These are phyloP conservation scores for Hirtodrosophila alboralis DNA, from an alignment of 2,888 invertebrate species.

Conservation along the genomic window DNA sequence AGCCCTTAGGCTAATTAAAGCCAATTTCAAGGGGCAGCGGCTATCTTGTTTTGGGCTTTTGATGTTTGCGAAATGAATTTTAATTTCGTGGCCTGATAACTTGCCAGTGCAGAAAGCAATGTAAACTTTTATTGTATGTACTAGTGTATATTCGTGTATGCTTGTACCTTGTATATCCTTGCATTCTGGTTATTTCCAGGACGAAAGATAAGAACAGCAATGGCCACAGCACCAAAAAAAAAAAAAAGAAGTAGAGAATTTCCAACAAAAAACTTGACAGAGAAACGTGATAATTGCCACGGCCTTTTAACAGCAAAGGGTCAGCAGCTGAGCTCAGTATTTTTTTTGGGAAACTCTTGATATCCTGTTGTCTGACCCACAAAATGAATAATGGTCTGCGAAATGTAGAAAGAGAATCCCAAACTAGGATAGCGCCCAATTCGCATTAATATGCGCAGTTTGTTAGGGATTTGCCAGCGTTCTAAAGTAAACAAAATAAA, in stretches of 20 bases:
- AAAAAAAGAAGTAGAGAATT: conserved; percentile 6
- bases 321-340: conserved; percentile 51
- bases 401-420: conserved; percentile 18
- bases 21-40: conserved; percentile 5
- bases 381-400: conserved; percentile 61
- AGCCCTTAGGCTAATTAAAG: conserved; percentile 35
- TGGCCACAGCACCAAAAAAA: conserved; percentile 11
- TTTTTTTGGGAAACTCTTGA: conserved; percentile 12
- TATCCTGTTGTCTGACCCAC: conserved; percentile 32
- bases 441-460: conserved; percentile 77
- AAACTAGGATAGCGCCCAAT: conserved; percentile 23
- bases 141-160: conserved; percentile 6
- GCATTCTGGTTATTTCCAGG: neutral
- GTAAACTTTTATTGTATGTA: conserved; percentile 8
- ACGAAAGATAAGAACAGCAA: conserved; percentile 9
- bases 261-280: conserved; percentile 22
- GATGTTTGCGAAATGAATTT: conserved; percentile 48
- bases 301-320: conserved; percentile 65
- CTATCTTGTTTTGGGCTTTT: conserved; percentile 30
- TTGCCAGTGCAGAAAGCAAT: neutral
- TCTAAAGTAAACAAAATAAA: conserved; percentile 54
- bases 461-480: conserved; percentile 59
- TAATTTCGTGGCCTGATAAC: conserved; percentile 33
- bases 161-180: neutral
- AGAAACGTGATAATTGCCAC: conserved; percentile 72